Evolutionary conservation across 30 jellyfish, hydroid and myxozoan genomes (phyloP).

Genomic region (Aurelia aurita): DNA sequence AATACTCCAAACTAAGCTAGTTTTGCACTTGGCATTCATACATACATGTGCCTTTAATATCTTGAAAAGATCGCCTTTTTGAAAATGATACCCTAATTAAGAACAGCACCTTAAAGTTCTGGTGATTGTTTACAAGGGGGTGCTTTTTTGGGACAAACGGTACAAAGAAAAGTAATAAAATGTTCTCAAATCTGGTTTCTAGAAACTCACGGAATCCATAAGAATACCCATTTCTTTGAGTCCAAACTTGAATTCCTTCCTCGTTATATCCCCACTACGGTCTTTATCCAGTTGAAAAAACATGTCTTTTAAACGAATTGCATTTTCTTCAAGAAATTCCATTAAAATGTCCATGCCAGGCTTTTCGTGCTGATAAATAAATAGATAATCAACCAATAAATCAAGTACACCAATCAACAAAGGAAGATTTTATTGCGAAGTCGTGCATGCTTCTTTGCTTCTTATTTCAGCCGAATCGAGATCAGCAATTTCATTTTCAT

Average conservation of each 20-base stretch:
- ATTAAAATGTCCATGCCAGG: constrained; percentile 78
- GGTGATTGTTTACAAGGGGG: no score
- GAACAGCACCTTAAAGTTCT: no score
- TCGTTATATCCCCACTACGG: constrained; percentile 73
- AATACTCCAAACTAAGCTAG: no score
- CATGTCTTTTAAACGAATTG: constrained; percentile 75
- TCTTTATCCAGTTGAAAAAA: constrained; percentile 78
- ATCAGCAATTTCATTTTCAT: no score
- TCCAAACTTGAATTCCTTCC: constrained; percentile 69
- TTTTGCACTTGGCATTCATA: no score
- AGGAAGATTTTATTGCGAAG: neutral
- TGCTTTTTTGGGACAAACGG: neutral
- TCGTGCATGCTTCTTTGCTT: neutral
- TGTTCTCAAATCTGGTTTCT: neutral
- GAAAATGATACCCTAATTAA: no score
- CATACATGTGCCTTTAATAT: no score
- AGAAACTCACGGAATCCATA: constrained; percentile 70
- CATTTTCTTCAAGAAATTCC: constrained; percentile 74
- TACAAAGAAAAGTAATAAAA: neutral
- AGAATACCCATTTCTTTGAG: constrained; percentile 72
- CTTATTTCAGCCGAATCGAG: no score
- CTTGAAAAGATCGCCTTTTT: no score
- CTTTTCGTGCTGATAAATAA: constrained; percentile 72
- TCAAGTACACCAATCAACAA: neutral
- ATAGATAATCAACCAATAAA: neutral